These are phyloP conservation scores for Coreoperca whiteheadi DNA, from an alignment of 2,113 vertebrate species.

Conservation along the genomic window DNA sequence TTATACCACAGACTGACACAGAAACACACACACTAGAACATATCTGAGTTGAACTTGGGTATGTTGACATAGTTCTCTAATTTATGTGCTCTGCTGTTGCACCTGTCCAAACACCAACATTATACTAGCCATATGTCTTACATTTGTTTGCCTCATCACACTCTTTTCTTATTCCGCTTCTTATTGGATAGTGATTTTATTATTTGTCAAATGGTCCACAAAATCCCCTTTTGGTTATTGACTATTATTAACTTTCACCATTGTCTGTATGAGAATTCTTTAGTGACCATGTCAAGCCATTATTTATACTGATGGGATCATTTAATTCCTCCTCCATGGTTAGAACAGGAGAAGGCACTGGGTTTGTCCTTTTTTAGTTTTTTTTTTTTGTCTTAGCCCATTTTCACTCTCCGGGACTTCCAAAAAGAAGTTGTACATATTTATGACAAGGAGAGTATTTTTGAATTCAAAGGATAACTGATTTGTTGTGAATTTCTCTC, in stretches of 20 bases:
- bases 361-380: constrained; percentile 42
- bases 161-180: constrained; percentile 2
- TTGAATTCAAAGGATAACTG: constrained; percentile 73
- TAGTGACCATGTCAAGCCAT: constrained; percentile 44
- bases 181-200: constrained; percentile 33
- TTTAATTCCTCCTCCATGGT: constrained; percentile 62
- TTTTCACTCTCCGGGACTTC: constrained; percentile 72
- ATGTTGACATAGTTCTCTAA: constrained; percentile 47
- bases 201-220: constrained; percentile 35
- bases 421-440: constrained; percentile 83
- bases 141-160: constrained; percentile 47
- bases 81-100: constrained; percentile 60
- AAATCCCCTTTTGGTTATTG: constrained; percentile 40
- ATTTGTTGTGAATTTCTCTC: constrained; percentile 80
- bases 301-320: constrained; percentile 68
- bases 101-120: constrained; percentile 59
- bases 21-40: constrained; percentile 24
- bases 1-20: constrained; percentile 34
- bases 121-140: constrained; percentile 37
- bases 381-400: constrained; percentile 51
- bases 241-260: constrained; percentile 42
- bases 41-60: constrained; percentile 34
- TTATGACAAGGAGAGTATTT: constrained; percentile 78
- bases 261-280: constrained; percentile 9
- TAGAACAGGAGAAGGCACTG: constrained; percentile 78